phyloP scores from a whole-genome alignment of 2,888 invertebrate genomes.

The Dilophus febrilis region DNA sequence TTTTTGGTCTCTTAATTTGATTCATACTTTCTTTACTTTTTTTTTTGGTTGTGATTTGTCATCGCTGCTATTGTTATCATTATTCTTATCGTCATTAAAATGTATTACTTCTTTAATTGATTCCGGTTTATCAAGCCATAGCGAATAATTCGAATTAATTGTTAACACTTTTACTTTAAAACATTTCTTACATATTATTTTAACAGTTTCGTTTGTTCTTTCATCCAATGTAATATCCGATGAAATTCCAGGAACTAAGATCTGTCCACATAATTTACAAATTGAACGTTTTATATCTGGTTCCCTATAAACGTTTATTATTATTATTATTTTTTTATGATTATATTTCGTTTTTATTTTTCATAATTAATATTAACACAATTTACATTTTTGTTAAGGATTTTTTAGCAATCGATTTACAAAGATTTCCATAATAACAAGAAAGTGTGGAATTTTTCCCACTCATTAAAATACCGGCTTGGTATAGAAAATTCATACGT shows the following conservation, averaged over 20 bases:
- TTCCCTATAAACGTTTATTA: too few species aligned
- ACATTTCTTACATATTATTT: slow-evolving; percentile 20
- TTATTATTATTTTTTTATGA: too few species aligned
- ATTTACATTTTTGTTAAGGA: slow-evolving; percentile 25
- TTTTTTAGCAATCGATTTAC: slow-evolving; percentile 24
- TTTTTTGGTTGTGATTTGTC: too few species aligned
- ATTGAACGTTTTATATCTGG: slow-evolving; percentile 24
- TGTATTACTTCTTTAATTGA: slow-evolving; percentile 12
- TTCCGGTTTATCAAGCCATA: slow-evolving; percentile 24
- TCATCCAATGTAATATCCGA: slow-evolving; percentile 14
- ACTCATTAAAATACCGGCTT: slow-evolving; percentile 26
- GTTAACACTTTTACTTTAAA: slow-evolving; percentile 17
- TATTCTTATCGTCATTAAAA: not conserved
- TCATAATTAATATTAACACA: too few species aligned
- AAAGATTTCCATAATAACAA: slow-evolving; percentile 24
- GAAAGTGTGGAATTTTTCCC: slow-evolving; percentile 20
- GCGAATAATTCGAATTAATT: slow-evolving; percentile 18
- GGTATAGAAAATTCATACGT: slow-evolving; percentile 28
- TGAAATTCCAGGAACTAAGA: slow-evolving; percentile 21
- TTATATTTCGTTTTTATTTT: too few species aligned
- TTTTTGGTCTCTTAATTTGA: too few species aligned
- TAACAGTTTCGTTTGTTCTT: slow-evolving; percentile 4
- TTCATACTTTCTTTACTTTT: too few species aligned
- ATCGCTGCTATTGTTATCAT: not conserved
- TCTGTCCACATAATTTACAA: slow-evolving; percentile 24